Evolutionary conservation across 2,888 invertebrate genomes (phyloP), one percentile per base, ranked within the genome.

Genomic region (Catocala nupta): DNA sequence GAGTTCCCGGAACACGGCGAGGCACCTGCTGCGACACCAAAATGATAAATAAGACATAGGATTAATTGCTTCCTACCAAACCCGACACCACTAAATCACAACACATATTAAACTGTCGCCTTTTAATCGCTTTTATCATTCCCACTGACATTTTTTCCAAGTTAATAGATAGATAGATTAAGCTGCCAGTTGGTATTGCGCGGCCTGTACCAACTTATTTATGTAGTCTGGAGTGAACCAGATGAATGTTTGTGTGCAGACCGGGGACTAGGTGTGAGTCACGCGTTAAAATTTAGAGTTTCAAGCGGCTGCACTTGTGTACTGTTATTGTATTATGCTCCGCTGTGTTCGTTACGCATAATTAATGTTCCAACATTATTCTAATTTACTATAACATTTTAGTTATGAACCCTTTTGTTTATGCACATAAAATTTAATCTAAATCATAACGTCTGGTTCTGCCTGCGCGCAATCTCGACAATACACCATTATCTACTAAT

Each of bases 41-140:
- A 83, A 85, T 89, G 91, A 91, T 90, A 90, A 91, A 91, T 91
- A 91, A 89, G 88, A 86, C 86, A 84, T 85, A 86, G 85, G 84
- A 92, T 90, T 91, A 91, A 92, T 93, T 91, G 89, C 90, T 92
- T 92, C 93, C 91, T 90, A 89, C 87, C 84, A 83, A 82, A 73
- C 77, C 81, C 79, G 80, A 83, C 80, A 82, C 81, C 77, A 89
- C 85, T 89, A 88, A 90, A 91, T 89, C 88, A 89, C 77, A 80
- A 77, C 81, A 78, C 80, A 81, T 83, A 89, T 89, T 87, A 88
- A 87, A 88, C 82, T 88, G 87, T 87, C 86, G 73, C 77, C 80
- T 73, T 86, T 85, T 83, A 86, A 89, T 88, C 81, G 84, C 81
- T 81, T 84, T 84, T 80, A 84, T 86, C 84, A 83, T 80, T 81